Evolutionary conservation across 1,140 invertebrate genomes (phyloP), one percentile per base, ranked within the genome.

Genomic region (Magallana angulata): DNA sequence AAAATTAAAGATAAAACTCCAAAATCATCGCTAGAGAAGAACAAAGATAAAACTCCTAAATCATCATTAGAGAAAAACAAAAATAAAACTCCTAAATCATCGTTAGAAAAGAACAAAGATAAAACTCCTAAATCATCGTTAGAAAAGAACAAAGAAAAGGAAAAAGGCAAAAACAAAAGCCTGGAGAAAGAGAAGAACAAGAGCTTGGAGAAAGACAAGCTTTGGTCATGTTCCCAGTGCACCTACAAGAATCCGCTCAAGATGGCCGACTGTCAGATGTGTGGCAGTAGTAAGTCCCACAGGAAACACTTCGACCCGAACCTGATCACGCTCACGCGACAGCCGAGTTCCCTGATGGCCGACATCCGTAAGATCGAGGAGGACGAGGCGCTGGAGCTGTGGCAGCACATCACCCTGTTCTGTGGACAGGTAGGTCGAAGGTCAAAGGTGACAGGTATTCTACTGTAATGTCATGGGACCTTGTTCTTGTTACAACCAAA

Each of bases 341-440:
- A 93, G 58, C 97, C 98, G 91, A 97, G 97, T 92, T 97, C 97
- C 30, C 96, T 97, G 9, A 97, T 97, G 97, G 97, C 98, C 93
- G 97, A 98, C 88, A 94, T 98, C 36, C 95, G 97, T 1, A 95
- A 97, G 87, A 95, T 97, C 24, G 97, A 98, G 92, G 97, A 98
- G 94, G 96, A 96, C 85, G 97, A 98, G 93, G 97, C 97, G 2
- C 95, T 97, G 91, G 96, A 97, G 90, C 97, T 97, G 90, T 98
- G 97, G 97, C 96, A 97, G 91, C 96, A 97, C 90, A 98, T 98
- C 90, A 96, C 98, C 76, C 96, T 97, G 76, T 98, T 97, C 93
- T 98, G 97, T 94, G 96, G 96, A 91, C 96, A 97, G 95, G 97
- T 97, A 87, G 84, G 84, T 84, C 18, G 7, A 11, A 36, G 36